Evolutionary conservation across 2,888 invertebrate genomes (phyloP).

Genomic region (Thecophora atra): DNA sequence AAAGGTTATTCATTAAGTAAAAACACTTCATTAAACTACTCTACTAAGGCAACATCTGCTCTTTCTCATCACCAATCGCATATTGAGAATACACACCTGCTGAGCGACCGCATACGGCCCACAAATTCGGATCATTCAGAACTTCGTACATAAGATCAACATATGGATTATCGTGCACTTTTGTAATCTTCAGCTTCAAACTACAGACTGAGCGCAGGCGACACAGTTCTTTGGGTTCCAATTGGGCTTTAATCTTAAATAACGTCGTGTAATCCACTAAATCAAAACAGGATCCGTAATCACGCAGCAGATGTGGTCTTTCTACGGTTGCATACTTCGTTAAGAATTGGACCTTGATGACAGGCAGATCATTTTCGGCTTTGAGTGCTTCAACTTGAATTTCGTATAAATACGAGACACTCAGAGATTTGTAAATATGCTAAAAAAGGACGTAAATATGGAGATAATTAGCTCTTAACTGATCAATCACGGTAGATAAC

Average conservation of each 20-base stretch:
- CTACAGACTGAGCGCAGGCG: conserved; percentile 89
- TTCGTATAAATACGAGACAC: conserved; percentile 87
- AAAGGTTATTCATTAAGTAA: conserved; percentile 4
- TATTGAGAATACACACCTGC: conserved; percentile 71
- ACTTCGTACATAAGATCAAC: conserved; percentile 89
- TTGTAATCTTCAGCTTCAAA: conserved; percentile 77
- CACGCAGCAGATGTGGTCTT: conserved; percentile 60
- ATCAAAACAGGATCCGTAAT: conserved; percentile 78
- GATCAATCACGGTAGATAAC: too few relatives aligned
- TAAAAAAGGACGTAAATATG: conserved; percentile 55
- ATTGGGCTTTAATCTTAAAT: conserved; percentile 74
- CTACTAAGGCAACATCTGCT: background rate
- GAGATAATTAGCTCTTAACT: too few relatives aligned
- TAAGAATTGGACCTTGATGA: conserved; percentile 74
- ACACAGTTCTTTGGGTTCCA: conserved; percentile 88
- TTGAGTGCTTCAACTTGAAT: conserved; percentile 73
- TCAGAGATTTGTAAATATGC: conserved; percentile 78
- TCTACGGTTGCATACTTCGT: conserved; percentile 69
- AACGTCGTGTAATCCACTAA: conserved; percentile 86
- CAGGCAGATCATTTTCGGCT: conserved; percentile 69
- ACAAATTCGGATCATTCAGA: conserved; percentile 88
- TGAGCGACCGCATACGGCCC: conserved; percentile 92
- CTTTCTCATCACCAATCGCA: background rate
- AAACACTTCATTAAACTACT: background rate
- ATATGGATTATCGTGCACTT: conserved; percentile 67